Evolutionary conservation across 2,888 invertebrate species (phyloP), one percentile per base, ranked within the genome.

Genomic region (Heliconius sara): DNA sequence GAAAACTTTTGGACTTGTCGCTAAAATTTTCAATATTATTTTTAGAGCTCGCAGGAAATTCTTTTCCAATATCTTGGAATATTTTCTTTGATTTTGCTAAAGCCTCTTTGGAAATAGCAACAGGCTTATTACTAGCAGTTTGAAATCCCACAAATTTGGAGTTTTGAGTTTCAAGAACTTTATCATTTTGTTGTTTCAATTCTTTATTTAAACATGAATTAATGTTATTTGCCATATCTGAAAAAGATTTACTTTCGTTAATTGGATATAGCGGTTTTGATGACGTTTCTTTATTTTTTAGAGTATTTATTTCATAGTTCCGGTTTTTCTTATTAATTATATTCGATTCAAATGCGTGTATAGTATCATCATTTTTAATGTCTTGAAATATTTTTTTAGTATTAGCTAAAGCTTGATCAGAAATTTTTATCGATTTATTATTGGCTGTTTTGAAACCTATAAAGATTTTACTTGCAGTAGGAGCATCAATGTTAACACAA

Each of bases 391-490:
- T 79, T 19, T 85, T 85, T 84, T 86, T 89, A 22, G 88, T 87
- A 83, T 85, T 90, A n/a, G 79, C 79, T 13, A 89, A 25, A 3
- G 90, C 88, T 76, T 85, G 79, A 60, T 89, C 86, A 0, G 92
- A 91, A 80, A 94, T 87, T 25, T 83, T 78, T 39, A 94, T 89
- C 13, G 84, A 80, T 84, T 91, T 92, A 70, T 94, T 92, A 83
- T 86, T 91, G 16, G 92, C 94, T 4, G 92, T 91, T 84, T 88
- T 86, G 83, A 93, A 93, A 13, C 91, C 92, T 22, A 83, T 57
- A 81, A 84, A 86, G 39, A 60, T 16, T 27, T 77, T 73, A 76
- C 74, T 78, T 72, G 34, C 63, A 67, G 73, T 27, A 13, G 68
- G n/a, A 65, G 13, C 12, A 63, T 66, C 25, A 63, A 9, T 12